Percentiles rank a stretch among this genome's conserved stretches.
These are phyloP conservation scores for Sebastes melanostomus DNA, from an alignment of 2,797 vertebrate genomes.

Conservation along the genomic window DNA sequence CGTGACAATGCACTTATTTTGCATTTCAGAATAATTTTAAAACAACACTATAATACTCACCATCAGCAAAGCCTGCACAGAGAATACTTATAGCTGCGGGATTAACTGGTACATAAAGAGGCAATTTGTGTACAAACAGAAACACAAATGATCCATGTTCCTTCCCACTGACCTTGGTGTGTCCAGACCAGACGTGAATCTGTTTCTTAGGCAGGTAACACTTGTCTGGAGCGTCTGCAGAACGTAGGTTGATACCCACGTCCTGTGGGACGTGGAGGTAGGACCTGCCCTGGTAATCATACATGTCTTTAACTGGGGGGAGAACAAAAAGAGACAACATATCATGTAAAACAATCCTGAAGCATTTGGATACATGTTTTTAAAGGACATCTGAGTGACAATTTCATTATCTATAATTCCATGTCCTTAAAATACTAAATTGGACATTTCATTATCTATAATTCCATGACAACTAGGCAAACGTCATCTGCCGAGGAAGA, in stretches of 20 bases:
- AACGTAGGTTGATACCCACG: constrained; percentile 95
- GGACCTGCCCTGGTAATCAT: constrained; percentile 97
- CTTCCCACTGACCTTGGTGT: constrained; percentile 89
- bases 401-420: not conserved
- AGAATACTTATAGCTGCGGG: not conserved
- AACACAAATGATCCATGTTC: not conserved
- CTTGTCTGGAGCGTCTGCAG: constrained; percentile 91
- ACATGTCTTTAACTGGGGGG: constrained; percentile 94
- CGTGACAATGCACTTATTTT: not conserved
- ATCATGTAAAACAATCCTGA: not conserved
- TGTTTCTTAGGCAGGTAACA: constrained; percentile 99
- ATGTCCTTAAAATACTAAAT: not conserved
- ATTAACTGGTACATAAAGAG: not conserved
- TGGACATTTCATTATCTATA: not conserved
- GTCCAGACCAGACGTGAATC: constrained; percentile 97
- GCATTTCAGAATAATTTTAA: not conserved
- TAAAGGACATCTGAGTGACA: too few relatives aligned
- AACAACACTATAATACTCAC: not conserved
- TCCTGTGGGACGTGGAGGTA: constrained; percentile 98
- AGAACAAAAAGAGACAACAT: not conserved
- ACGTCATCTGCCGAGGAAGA: not conserved
- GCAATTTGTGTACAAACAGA: not conserved
- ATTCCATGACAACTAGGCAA: not conserved
- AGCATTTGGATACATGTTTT: not conserved
- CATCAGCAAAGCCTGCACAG: not conserved